phyloP scores from a whole-genome alignment of 2,797 vertebrate genomes.

The Aplochiton taeniatus region DNA sequence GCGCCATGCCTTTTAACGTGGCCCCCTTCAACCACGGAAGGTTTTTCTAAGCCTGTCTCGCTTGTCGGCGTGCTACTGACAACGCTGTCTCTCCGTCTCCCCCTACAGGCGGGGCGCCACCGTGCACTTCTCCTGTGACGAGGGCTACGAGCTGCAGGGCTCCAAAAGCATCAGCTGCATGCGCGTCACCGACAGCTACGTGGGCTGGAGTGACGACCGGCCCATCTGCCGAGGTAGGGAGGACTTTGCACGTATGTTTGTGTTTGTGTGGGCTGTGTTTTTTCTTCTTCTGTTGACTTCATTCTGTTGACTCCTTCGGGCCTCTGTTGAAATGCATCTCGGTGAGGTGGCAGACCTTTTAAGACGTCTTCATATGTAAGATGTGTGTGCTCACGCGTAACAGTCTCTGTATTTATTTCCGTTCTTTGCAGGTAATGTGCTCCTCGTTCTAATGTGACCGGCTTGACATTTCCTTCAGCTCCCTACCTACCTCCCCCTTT shows the following conservation, averaged over 20 bases:
- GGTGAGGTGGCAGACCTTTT: no score
- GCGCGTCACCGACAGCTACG: constrained; percentile 94
- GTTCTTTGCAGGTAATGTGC: constrained; percentile 5
- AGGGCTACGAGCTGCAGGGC: constrained; percentile 96
- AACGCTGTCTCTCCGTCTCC: constrained; percentile 29
- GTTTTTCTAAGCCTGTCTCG: no score
- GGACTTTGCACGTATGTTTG: not conserved
- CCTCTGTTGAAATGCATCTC: no score
- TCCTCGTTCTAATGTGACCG: constrained; percentile 25
- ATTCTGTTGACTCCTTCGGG: no score
- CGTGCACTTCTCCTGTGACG: constrained; percentile 95
- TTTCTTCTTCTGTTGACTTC: not conserved
- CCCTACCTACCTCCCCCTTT: constrained; percentile 9
- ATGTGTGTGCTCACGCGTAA: not conserved
- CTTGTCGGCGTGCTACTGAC: no score
- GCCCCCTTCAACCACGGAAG: no score
- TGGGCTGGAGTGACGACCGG: constrained; percentile 97
- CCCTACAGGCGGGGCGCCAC: constrained; percentile 88
- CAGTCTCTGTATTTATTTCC: constrained; percentile 2
- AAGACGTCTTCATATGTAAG: no score
- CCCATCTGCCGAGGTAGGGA: constrained; percentile 93
- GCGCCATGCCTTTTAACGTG: not conserved
- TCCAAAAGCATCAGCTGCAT: constrained; percentile 98
- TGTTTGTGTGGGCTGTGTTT: not conserved
- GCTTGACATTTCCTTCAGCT: constrained; percentile 46